phyloP scores from a whole-genome alignment of 2,797 vertebrate species.

The Astyanax mexicanus region DNA sequence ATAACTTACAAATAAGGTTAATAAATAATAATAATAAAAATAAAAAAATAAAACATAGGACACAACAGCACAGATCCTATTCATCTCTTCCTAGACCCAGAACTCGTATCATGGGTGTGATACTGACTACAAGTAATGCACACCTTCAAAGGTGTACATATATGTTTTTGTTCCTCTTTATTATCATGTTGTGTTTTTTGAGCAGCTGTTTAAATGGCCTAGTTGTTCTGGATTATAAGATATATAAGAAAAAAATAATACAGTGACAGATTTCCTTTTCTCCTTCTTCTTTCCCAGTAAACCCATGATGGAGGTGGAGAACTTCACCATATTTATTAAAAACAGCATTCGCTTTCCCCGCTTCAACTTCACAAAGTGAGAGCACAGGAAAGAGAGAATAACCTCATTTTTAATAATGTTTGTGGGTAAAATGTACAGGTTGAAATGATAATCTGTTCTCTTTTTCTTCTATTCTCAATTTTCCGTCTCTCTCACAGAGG shows the following conservation, averaged over 20 bases:
- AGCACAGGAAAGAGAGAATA: background rate
- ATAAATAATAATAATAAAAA: too few species aligned
- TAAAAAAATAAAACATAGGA: too few species aligned
- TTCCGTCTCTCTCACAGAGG: too few species aligned
- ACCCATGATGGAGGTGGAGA: constrained; percentile 89
- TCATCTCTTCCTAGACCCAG: too few species aligned
- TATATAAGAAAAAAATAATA: background rate
- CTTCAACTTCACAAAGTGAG: constrained; percentile 92
- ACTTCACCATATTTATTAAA: constrained; percentile 96
- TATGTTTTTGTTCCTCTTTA: too few species aligned
- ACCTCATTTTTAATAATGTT: background rate
- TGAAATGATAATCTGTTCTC: background rate
- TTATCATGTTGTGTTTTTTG: background rate
- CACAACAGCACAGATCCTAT: too few species aligned
- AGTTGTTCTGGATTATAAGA: background rate
- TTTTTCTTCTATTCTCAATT: constrained; percentile 26
- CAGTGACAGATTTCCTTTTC: background rate
- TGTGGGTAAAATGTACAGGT: too few species aligned
- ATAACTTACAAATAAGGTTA: too few species aligned
- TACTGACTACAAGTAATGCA: too few species aligned
- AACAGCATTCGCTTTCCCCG: constrained; percentile 93
- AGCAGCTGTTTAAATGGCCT: background rate
- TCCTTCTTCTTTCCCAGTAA: constrained; percentile 63
- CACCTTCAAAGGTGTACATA: too few species aligned
- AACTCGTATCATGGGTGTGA: too few species aligned